phyloP scores from a whole-genome alignment of 2,888 invertebrate genomes.

The Cryptocephalus moraei region DNA sequence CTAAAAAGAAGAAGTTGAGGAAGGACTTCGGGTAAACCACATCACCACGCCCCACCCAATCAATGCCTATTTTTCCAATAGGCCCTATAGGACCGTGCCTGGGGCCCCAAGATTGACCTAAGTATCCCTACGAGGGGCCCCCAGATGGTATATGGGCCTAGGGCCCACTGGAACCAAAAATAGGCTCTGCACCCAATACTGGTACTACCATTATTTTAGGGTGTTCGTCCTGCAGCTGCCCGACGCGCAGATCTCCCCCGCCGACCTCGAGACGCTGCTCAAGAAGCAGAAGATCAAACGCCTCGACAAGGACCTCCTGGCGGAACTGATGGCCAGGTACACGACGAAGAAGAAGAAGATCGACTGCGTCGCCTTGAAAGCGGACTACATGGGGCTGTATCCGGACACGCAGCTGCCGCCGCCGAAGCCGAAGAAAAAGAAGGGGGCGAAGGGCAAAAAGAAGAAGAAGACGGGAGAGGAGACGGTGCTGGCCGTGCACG shows the following conservation, averaged over 20 bases:
- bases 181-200: too few species aligned
- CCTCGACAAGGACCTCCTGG: slow-evolving; percentile 28
- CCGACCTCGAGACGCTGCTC: slow-evolving; percentile 26
- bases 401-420: slow-evolving; percentile 34
- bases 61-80: too few species aligned
- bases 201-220: too few species aligned
- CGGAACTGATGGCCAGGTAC: slow-evolving; percentile 32
- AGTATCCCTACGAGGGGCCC: too few species aligned
- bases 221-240: slow-evolving; percentile 36
- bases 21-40: slow-evolving; percentile 36
- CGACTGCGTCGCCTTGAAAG: slow-evolving; percentile 33
- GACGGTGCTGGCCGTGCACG: not conserved
- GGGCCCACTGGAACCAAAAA: too few species aligned
- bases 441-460: slow-evolving; percentile 13
- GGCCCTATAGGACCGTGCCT: too few species aligned
- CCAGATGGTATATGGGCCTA: too few species aligned
- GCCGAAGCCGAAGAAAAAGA: slow-evolving; percentile 26
- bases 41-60: too few species aligned
- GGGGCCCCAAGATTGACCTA: too few species aligned
- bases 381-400: slow-evolving; percentile 35
- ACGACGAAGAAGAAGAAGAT: slow-evolving; percentile 30
- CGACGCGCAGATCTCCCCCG: slow-evolving; percentile 25
- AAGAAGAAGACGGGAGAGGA: slow-evolving; percentile 1
- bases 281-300: slow-evolving; percentile 31
- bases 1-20: slow-evolving; percentile 37